Evolutionary conservation across 2,797 vertebrate species (phyloP).

Genomic region (Chiloscyllium punctatum): DNA sequence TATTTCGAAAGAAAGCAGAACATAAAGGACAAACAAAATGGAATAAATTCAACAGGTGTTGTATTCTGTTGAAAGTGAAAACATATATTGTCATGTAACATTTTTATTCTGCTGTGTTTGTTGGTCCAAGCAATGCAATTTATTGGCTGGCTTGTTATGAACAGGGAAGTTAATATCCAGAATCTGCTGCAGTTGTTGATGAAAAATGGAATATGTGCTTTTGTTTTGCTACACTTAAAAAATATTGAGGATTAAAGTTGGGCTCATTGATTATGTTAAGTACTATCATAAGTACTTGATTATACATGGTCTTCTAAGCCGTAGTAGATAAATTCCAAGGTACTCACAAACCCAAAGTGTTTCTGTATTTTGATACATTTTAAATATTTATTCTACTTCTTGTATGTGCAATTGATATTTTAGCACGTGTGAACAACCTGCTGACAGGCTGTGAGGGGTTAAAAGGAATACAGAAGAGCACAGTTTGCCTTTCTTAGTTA

Average conservation of each 20-base stretch:
- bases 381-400: background rate
- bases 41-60: background rate
- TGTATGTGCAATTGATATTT: no score
- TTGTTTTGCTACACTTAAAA: background rate
- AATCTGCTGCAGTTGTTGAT: background rate
- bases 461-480: background rate
- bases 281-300: background rate
- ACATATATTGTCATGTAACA: background rate
- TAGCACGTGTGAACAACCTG: background rate
- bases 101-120: constrained; percentile 1
- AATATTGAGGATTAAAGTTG: constrained; percentile 12
- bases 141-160: background rate
- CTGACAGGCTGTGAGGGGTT: background rate
- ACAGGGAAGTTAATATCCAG: background rate
- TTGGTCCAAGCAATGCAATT: no score
- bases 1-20: background rate
- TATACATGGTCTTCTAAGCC: no score
- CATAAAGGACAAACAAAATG: constrained; percentile 2
- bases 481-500: background rate
- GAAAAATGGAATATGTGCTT: no score
- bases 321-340: background rate
- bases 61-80: background rate
- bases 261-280: background rate
- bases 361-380: background rate
- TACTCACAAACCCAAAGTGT: background rate